A percentile compares a stretch with the other conserved stretches of the same genome.
phyloP scores from a whole-genome alignment of 2,888 invertebrate genomes.

The Adineta ricciae region DNA sequence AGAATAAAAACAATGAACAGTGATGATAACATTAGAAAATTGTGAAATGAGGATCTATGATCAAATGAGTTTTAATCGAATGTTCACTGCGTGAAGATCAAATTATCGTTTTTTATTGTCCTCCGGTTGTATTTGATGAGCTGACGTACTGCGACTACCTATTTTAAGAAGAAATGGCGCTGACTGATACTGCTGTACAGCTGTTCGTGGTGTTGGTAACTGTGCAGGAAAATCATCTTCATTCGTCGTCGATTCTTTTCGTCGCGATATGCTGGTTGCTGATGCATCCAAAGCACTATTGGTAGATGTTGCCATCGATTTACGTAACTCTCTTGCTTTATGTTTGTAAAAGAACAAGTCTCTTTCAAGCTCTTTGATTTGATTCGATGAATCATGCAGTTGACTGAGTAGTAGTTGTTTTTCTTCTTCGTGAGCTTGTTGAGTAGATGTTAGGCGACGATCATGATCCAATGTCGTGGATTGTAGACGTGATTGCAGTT shows the following conservation, averaged over 20 bases:
- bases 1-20: not conserved
- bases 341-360: constrained; percentile 14
- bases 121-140: not conserved
- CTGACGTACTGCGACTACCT: constrained; percentile 1
- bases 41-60: not conserved
- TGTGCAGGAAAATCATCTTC: constrained; percentile 12
- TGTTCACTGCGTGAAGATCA: not conserved
- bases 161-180: constrained; percentile 15
- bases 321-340: constrained; percentile 16
- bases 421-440: constrained; percentile 11
- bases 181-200: not conserved
- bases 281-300: not conserved
- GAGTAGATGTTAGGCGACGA: constrained; percentile 12
- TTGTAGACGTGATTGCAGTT: constrained; percentile 4
- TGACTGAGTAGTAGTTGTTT: not conserved
- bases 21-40: not conserved
- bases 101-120: constrained; percentile 6
- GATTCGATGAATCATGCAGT: not conserved
- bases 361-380: constrained; percentile 12
- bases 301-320: constrained; percentile 1
- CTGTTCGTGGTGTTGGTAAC: not conserved
- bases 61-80: not conserved
- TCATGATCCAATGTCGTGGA: not conserved
- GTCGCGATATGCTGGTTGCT: not conserved
- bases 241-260: not conserved